Evolutionary conservation across 2,888 invertebrate genomes (phyloP).

Genomic region (Hermaeophaga mercurialis): DNA sequence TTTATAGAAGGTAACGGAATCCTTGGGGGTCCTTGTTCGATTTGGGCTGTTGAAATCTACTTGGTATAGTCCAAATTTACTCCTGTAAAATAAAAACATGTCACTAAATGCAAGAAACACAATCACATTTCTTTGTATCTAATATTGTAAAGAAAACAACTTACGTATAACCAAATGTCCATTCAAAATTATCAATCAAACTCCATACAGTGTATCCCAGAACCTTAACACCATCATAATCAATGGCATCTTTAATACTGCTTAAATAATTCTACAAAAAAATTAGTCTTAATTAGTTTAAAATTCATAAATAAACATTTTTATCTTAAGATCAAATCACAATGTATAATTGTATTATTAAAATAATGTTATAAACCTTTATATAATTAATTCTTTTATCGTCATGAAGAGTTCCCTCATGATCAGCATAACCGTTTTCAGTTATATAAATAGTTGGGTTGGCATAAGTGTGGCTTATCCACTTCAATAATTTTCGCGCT

Average conservation of each 20-base stretch:
- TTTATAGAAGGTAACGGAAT: slow-evolving; percentile 64
- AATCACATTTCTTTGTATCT: too few relatives aligned
- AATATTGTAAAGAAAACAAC: too few relatives aligned
- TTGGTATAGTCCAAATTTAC: slow-evolving; percentile 69
- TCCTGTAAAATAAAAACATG: slow-evolving; percentile 56
- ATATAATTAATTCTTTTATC: slow-evolving; percentile 29
- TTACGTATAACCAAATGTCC: slow-evolving; percentile 34
- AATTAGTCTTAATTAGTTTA: neutral
- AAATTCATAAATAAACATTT: neutral
- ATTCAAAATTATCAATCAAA: slow-evolving; percentile 44
- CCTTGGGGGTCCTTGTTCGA: slow-evolving; percentile 66
- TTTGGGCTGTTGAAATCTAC: slow-evolving; percentile 67
- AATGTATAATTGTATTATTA: too few relatives aligned
- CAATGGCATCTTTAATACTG: slow-evolving; percentile 30
- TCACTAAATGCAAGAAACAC: too few relatives aligned
- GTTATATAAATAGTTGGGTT: slow-evolving; percentile 62
- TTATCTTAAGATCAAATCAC: too few relatives aligned
- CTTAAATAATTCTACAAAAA: neutral
- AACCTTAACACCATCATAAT: slow-evolving; percentile 37
- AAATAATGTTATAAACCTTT: too few relatives aligned
- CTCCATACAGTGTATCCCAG: slow-evolving; percentile 41
- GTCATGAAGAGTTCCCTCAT: slow-evolving; percentile 21
- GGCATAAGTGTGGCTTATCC: slow-evolving; percentile 48
- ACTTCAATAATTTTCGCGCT: slow-evolving; percentile 60
- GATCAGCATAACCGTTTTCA: slow-evolving; percentile 63